Base-by-base conservation (phyloP, 2,113 vertebrate genomes). In the Calyptomena viridis region DNA sequence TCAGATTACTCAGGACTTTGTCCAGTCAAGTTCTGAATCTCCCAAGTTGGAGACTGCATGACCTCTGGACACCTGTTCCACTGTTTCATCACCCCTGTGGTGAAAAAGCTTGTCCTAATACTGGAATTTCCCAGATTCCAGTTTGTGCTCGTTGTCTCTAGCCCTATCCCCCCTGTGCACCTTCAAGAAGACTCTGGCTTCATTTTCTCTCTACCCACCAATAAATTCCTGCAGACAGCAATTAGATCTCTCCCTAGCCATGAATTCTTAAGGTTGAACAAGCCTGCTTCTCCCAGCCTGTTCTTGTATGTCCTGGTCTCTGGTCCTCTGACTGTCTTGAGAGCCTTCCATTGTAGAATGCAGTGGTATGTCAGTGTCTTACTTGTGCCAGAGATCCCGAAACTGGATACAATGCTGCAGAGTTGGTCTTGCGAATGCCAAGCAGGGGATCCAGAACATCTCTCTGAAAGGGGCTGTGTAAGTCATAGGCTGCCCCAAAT, bases 21-120 rank as follows among this genome's bases (percentile, higher is more conserved):
- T 71, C 83, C 86, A 63, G 76, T 90, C 73, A 87, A 78, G 91
- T 90, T 90, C 62, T 87, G 56, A 74, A 53, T 84, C 85, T 94
- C 64, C 0, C 1, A 35, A 44, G 55, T 4, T 67, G 64, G 39
- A 91, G 55, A 50, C 12, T 53, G 16, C 5, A 1, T 23, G 53
- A 76, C 75, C 59, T 69, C 71, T 89, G 67, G 71, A 71, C 72
- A 90, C 4, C 9, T 78, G 68, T 87, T 94, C 44, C 20, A 52
- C 31, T 82, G 73, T 47, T 89, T 91, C 78, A 37, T 90, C 71
- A 83, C 78, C 62, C 40, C 83, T 6, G 9, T 64, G 74, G 66
- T 90, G 67, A 76, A 60, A 85, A 66, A 66, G 4, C 72, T 80
- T 93, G 60, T 84, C 68, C 75, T 55, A 77, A 30, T 71, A 73